Conservation (phyloP, 2,797 vertebrate species). For the Eulemur coronatus region DNA sequence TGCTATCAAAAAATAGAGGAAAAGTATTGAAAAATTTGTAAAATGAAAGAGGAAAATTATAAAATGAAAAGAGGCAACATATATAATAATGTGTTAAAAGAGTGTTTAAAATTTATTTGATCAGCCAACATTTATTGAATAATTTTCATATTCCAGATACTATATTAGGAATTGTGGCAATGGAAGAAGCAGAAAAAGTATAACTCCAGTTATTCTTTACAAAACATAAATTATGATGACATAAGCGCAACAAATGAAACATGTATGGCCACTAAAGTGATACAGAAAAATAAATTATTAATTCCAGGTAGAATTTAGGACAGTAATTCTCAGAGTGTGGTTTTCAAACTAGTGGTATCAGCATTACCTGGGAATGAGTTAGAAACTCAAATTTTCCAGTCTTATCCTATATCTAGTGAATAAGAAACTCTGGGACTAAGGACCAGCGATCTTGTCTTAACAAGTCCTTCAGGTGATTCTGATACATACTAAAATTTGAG, state of each 20-base stretch:
- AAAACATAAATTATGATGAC: neutral
- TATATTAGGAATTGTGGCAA: neutral
- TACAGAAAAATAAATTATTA: neutral
- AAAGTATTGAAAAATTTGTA: conserved; percentile 24
- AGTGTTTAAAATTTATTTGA: neutral
- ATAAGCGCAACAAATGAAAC: neutral
- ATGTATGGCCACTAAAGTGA: neutral
- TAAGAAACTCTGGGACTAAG: neutral
- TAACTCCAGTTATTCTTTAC: neutral
- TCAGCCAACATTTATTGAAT: neutral
- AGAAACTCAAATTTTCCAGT: neutral
- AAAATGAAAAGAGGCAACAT: neutral
- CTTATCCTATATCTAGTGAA: neutral
- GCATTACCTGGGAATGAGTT: neutral
- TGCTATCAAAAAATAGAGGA: neutral
- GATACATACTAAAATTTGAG: neutral
- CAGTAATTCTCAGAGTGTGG: neutral
- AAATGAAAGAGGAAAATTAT: conserved; percentile 12
- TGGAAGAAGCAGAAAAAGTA: neutral
- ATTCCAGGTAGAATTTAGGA: neutral
- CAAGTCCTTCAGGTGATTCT: neutral
- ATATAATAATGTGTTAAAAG: neutral
- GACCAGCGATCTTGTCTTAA: neutral
- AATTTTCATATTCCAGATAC: neutral
- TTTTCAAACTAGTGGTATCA: neutral